Evolutionary conservation across 2,113 vertebrate genomes (phyloP).

Genomic region (Percopsis transmontana): DNA sequence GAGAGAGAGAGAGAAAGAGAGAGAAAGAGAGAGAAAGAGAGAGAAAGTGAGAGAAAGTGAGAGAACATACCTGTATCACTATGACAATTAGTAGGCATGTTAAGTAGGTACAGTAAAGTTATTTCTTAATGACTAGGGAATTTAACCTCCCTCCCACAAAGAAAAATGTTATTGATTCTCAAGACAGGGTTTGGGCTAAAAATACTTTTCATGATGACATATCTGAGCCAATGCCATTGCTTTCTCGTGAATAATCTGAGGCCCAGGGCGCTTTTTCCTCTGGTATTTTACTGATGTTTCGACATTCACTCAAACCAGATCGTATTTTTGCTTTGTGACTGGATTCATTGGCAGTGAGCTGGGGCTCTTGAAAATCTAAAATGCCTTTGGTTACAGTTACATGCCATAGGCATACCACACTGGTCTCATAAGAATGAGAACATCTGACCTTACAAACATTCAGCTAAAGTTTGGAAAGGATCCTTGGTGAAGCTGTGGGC

Average conservation of each 20-base stretch:
- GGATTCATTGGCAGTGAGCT: slow-evolving; percentile 59
- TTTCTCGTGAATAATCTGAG: slow-evolving; percentile 63
- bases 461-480: slow-evolving; percentile 13
- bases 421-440: slow-evolving; percentile 57
- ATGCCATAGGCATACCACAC: slow-evolving; percentile 59
- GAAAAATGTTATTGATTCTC: slow-evolving; percentile 43
- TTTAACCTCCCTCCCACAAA: slow-evolving; percentile 39
- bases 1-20: background rate
- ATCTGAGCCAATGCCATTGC: slow-evolving; percentile 62
- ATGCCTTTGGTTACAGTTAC: slow-evolving; percentile 62
- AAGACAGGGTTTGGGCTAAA: slow-evolving; percentile 69
- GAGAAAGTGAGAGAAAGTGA: slow-evolving; percentile 4
- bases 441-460: slow-evolving; percentile 34
- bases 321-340: slow-evolving; percentile 57
- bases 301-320: slow-evolving; percentile 75
- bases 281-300: slow-evolving; percentile 70
- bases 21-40: background rate
- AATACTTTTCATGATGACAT: slow-evolving; percentile 72
- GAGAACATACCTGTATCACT: slow-evolving; percentile 13
- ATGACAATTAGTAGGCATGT: slow-evolving; percentile 19
- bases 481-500: background rate
- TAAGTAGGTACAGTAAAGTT: slow-evolving; percentile 47
- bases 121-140: slow-evolving; percentile 57
- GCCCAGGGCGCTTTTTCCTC: slow-evolving; percentile 63
- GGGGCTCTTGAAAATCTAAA: slow-evolving; percentile 35